Evolutionary conservation across 2,113 vertebrate genomes (phyloP), one percentile per base, ranked within the genome.

Genomic region (Podarcis muralis): DNA sequence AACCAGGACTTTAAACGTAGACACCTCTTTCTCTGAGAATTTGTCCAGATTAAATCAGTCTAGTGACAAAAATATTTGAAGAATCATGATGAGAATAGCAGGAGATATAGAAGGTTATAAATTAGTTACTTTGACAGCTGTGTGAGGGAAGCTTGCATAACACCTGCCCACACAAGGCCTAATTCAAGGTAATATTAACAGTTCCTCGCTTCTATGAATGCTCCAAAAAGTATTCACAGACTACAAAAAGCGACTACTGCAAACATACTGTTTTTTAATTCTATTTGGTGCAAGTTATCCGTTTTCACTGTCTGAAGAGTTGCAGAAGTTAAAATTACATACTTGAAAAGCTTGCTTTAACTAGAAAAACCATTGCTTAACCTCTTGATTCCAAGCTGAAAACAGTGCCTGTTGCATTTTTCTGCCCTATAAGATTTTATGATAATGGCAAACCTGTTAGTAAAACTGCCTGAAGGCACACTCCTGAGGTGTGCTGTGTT

Each of bases 111-210:
- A 48, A 77, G 94, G 94, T 95, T 93, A 93, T 11, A 0, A 92
- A 62, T 93, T 66, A 86, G 84, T 95, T 94, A 89, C 87, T 94
- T 91, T 92, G 92, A 92, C 89, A 94, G 90, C 90, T 95, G 90
- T 89, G 90, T 93, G 92, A 95, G 90, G 92, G 93, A 95, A 95
- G 90, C 93, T 96, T 95, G 92, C 91, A 93, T 95, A 95, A 95
- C 93, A 93, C 95, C 94, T 94, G 89, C 94, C 94, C 90, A 93
- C 95, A 87, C 92, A 86, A 2, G 90, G 90, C 88, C 92, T 83
- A 92, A 88, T 93, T 94, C 93, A 95, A 92, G 93, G 91, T 92
- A 93, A 91, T 95, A 84, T 90, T 92, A 93, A 85, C 93, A 78
- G 87, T 90, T 87, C 89, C 57, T 94, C 62, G 3, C 59, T 94